Evolutionary conservation across 1,140 invertebrate genomes (phyloP), one percentile per base, ranked within the genome.

Genomic region (Palaemon carinicauda): DNA sequence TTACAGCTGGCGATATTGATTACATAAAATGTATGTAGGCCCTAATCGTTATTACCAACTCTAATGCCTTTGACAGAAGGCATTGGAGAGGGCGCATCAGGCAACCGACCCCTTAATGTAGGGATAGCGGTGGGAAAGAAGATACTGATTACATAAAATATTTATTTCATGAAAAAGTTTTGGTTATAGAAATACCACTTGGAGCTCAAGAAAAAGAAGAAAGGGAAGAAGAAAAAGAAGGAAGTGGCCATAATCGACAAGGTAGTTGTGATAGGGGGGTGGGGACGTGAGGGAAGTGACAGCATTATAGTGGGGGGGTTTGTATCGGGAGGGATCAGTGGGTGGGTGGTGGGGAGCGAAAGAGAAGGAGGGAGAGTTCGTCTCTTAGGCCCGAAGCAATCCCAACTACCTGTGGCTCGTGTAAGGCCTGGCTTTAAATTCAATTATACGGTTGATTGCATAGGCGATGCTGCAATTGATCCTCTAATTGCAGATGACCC

Each of bases 401-500:
- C 7, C 27, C 53, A 56, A n/a, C 78, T 80, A 80, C 78, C 78
- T 80, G 78, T 80, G 78, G 78, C 78, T 80, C 17, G 24, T 12
- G 78, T 31, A 33, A 60, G 29, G 27, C 78, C 54, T 54, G 52
- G 78, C 53, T 80, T 80, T 80, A 80, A 80, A 80, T 80, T 60
- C 78, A 80, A 80, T 80, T 80, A 80, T 80, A 31, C 78, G 78
- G 53, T 33, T 80, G 78, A 80, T 80, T 80, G 78, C 78, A 80
- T 56, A 80, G 78, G 31, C 78, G 53, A 60, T 80, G 78, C 78
- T 80, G 78, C 78, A 80, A 80, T 80, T 80, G 78, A 80, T 80
- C 78, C 78, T 56, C 78, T 80, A 80, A 80, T 80, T 80, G 78
- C 78, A 80, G 78, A 27, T 80, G 78, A 80, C 78, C 78, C 78